Base-by-base conservation (phyloP, 1,140 invertebrate species). In the Conus betulinus region DNA sequence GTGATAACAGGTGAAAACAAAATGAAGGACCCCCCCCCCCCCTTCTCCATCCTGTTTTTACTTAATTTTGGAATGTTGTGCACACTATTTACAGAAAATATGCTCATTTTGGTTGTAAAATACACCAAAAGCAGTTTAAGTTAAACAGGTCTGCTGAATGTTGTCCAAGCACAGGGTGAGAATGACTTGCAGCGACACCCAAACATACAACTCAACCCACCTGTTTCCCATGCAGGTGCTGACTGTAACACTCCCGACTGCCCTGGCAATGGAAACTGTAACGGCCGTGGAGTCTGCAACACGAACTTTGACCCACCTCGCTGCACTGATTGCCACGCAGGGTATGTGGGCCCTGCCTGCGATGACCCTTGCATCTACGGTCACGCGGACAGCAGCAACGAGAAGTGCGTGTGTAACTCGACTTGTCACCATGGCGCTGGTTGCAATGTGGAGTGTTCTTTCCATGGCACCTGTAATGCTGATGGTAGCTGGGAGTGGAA, bases 391-490 rank as follows among this genome's bases (percentile, higher is more conserved):
- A 67, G 84, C 15, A 84, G 87, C 25, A 89, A 91, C 76, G 90
- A 88, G n/a, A 15, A 82, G 3, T 93, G 93, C 90, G 76, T 89
- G 3, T 93, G 93, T 87, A 92, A 91, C 85, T 88, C 89, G 0
- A 93, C 91, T 13, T 93, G 93, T 90, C 84, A 91, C 87, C 93
- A 93, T 89, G 93, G 93, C 53, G 71, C 53, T 15, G 92, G 93
- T 17, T 93, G 93, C 89, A 90, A 93, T 82, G 92, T 93, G 25
- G 74, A 92, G 85, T 93, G 93, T 78, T 93, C 93, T 5, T 89
- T 89, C 7, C 91, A 93, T 89, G 93, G 93, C 20, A 53, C 87
- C 11, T 93, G 93, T 89, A 85, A 90, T 39, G 17, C 85, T 25
- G 88, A 90, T 74, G 89, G 87, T 86, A 84, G 0, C 57, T 8